These are phyloP conservation scores for Syngnathus scovelli DNA, from an alignment of 2,113 vertebrate genomes.

Conservation along the genomic window DNA sequence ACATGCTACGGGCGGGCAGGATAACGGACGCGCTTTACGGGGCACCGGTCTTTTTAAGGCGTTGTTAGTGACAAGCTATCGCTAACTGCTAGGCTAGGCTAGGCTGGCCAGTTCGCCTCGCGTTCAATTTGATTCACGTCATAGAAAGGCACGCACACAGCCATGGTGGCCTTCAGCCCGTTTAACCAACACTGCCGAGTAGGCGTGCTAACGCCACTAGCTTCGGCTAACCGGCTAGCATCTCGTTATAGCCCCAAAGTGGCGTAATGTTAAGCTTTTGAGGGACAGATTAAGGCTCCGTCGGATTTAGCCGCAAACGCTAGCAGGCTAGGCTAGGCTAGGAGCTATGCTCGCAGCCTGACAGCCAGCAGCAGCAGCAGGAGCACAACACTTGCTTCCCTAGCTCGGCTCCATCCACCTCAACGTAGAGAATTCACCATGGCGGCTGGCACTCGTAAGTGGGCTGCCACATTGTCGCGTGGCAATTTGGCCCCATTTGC, in stretches of 20 bases:
- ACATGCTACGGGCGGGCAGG: slow-evolving; percentile 37
- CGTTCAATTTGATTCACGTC: slow-evolving; percentile 15
- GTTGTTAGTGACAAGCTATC: slow-evolving; percentile 47
- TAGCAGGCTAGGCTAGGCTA: slow-evolving; percentile 36
- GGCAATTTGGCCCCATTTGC: not conserved
- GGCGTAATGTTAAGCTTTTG: slow-evolving; percentile 42
- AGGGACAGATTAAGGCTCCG: slow-evolving; percentile 59
- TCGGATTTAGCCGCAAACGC: slow-evolving; percentile 55
- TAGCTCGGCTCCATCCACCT: not conserved
- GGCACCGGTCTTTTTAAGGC: slow-evolving; percentile 64
- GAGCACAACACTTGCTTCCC: not conserved
- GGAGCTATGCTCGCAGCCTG: slow-evolving; percentile 8
- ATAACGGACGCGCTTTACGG: slow-evolving; percentile 28
- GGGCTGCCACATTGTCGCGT: not conserved
- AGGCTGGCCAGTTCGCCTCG: slow-evolving; percentile 40
- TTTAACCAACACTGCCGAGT: not conserved
- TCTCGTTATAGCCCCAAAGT: slow-evolving; percentile 17
- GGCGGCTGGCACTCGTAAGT: not conserved
- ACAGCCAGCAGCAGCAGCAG: not conserved
- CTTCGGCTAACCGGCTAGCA: slow-evolving; percentile 1
- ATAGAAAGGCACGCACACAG: not conserved
- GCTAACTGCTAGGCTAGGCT: slow-evolving; percentile 25
- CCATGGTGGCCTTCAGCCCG: not conserved
- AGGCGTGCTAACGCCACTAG: not conserved
- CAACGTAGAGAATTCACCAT: not conserved